phyloP scores from a whole-genome alignment of 2,888 invertebrate species.

The Abrostola triplasia region DNA sequence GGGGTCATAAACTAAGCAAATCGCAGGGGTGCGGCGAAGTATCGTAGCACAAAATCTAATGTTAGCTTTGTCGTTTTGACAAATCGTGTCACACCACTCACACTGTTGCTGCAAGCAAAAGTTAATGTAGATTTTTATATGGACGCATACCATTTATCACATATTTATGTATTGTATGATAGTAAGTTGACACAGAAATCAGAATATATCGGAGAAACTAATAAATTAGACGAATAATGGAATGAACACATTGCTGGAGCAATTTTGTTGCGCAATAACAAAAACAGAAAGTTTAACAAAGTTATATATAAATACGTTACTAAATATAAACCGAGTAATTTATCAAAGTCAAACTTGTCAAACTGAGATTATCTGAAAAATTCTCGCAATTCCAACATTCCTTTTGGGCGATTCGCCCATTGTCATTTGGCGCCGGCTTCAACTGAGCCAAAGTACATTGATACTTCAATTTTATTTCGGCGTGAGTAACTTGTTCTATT shows the following conservation, averaged over 20 bases:
- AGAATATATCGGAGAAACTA: not conserved
- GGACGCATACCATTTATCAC: conserved; percentile 45
- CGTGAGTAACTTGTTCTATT: conserved; percentile 49
- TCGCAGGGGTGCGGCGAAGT: conserved; percentile 58
- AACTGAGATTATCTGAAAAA: conserved; percentile 24
- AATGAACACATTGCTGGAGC: not conserved
- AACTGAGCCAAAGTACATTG: conserved; percentile 38
- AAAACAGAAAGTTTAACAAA: not conserved
- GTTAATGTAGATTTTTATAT: conserved; percentile 52
- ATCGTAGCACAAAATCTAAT: conserved; percentile 67
- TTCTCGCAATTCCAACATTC: conserved; percentile 43
- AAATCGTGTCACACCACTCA: conserved; percentile 68
- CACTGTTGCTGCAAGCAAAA: conserved; percentile 54
- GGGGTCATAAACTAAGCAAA: conserved; percentile 58
- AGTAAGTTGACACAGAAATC: conserved; percentile 14
- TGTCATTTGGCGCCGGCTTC: conserved; percentile 47
- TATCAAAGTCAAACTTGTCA: conserved; percentile 39
- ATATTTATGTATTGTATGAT: conserved; percentile 19
- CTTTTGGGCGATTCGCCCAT: conserved; percentile 34
- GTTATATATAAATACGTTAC: conserved; percentile 8
- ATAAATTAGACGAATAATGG: not conserved
- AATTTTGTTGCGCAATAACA: not conserved
- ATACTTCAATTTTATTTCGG: conserved; percentile 54
- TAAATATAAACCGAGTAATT: conserved; percentile 29
- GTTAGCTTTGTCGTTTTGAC: conserved; percentile 67